Percentiles rank a stretch among this genome's conserved stretches.
These are phyloP conservation scores for Scolopax rusticola DNA, from an alignment of 2,797 vertebrate species.

Conservation along the genomic window DNA sequence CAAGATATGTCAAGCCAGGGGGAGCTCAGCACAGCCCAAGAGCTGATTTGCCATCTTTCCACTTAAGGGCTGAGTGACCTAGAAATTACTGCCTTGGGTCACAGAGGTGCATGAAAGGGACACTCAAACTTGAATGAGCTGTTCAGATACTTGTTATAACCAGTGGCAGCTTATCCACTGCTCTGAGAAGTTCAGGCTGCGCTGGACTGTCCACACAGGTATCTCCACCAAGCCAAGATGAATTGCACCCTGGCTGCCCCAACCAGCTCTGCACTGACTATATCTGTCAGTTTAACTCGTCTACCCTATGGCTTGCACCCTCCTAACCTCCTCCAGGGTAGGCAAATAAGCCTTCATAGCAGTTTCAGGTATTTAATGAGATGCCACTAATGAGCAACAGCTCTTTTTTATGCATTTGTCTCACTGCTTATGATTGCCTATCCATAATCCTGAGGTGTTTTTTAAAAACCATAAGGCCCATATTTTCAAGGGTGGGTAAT, in stretches of 20 bases:
- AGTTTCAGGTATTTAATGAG: background rate
- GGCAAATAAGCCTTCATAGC: background rate
- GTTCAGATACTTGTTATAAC: background rate
- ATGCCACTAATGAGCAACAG: background rate
- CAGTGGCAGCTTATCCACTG: background rate
- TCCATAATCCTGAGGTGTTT: background rate
- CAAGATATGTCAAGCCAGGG: background rate
- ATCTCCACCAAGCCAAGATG: background rate
- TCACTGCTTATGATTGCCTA: background rate
- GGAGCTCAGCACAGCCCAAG: background rate
- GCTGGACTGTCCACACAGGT: background rate
- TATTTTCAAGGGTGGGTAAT: background rate
- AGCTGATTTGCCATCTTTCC: background rate
- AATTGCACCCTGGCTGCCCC: background rate
- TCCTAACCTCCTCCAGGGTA: background rate
- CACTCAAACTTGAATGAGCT: background rate
- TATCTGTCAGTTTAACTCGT: background rate
- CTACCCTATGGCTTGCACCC: background rate
- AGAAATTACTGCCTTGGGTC: constrained; percentile 1
- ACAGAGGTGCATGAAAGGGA: background rate
- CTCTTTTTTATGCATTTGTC: background rate
- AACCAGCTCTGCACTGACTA: background rate
- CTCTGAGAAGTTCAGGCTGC: background rate
- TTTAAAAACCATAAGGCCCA: background rate
- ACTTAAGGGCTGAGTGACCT: background rate